Conservation (phyloP, 2,113 vertebrate genomes). For the Lampris incognitus region DNA sequence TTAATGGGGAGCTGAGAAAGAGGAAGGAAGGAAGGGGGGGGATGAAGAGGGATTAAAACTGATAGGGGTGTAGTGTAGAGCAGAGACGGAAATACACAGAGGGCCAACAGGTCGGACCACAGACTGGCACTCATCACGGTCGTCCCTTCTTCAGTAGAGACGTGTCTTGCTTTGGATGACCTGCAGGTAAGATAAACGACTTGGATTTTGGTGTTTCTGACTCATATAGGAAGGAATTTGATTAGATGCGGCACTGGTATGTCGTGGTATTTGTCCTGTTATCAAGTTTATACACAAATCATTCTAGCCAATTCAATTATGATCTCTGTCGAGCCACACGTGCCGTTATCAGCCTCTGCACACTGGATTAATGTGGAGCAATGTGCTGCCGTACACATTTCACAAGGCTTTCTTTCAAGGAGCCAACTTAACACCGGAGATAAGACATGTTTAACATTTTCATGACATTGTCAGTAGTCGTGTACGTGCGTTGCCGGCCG, state of each 20-base stretch:
- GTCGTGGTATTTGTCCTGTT: not conserved
- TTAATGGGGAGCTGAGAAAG: not conserved
- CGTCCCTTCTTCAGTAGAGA: not conserved
- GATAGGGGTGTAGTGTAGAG: constrained; percentile 15
- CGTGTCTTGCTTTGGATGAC: not conserved
- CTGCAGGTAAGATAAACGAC: not conserved
- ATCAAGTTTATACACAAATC: too few species aligned
- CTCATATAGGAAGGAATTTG: not conserved
- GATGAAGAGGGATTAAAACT: constrained; percentile 67
- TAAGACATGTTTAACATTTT: too few species aligned
- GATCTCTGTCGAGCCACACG: too few species aligned
- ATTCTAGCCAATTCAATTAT: too few species aligned
- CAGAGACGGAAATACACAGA: constrained; percentile 6
- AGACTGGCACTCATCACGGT: not conserved
- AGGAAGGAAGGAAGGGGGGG: constrained; percentile 26
- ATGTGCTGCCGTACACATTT: too few species aligned
- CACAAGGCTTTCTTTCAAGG: too few species aligned
- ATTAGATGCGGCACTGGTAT: not conserved
- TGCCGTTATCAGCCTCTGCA: too few species aligned
- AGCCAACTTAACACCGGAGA: too few species aligned
- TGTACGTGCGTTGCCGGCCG: too few species aligned
- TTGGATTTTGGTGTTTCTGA: constrained; percentile 3
- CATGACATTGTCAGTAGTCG: too few species aligned
- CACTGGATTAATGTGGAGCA: too few species aligned
- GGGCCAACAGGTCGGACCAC: not conserved